phyloP scores from a whole-genome alignment of 2,113 vertebrate species.

The Nanger granti region DNA sequence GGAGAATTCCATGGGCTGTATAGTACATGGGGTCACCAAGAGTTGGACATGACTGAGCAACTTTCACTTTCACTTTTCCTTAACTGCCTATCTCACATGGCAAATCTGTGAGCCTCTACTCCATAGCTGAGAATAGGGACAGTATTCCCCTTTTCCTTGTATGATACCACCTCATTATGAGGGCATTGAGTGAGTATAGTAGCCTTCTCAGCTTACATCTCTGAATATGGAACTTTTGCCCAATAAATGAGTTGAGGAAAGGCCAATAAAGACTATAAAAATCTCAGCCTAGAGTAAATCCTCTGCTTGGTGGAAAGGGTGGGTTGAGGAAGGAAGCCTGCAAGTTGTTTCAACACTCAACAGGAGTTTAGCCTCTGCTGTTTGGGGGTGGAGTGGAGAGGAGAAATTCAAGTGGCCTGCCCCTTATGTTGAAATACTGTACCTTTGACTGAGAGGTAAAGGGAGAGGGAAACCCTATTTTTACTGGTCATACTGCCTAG shows the following conservation, averaged over 20 bases:
- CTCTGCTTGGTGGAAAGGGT: not conserved
- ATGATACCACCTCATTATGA: not conserved
- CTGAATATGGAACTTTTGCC: not conserved
- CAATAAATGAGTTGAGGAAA: not conserved
- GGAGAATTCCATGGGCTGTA: not conserved
- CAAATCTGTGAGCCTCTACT: not conserved
- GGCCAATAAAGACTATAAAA: not conserved
- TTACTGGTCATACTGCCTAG: not conserved
- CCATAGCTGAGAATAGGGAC: not conserved
- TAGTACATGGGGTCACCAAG: not conserved
- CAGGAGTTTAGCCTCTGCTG: not conserved
- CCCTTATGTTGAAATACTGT: accelerated
- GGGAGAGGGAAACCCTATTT: not conserved
- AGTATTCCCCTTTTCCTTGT: not conserved
- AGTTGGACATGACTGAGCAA: not conserved
- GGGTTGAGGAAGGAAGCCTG: not conserved
- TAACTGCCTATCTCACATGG: not conserved
- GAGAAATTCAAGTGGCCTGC: not conserved
- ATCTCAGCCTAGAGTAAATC: not conserved
- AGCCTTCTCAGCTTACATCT: not conserved
- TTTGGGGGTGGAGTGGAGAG: not conserved
- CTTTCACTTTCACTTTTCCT: not conserved
- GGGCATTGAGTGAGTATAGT: accelerated
- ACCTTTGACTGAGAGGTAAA: not conserved
- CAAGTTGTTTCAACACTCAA: not conserved